Conservation (phyloP, 2,888 invertebrate genomes). For the Leptopilina myrica region DNA sequence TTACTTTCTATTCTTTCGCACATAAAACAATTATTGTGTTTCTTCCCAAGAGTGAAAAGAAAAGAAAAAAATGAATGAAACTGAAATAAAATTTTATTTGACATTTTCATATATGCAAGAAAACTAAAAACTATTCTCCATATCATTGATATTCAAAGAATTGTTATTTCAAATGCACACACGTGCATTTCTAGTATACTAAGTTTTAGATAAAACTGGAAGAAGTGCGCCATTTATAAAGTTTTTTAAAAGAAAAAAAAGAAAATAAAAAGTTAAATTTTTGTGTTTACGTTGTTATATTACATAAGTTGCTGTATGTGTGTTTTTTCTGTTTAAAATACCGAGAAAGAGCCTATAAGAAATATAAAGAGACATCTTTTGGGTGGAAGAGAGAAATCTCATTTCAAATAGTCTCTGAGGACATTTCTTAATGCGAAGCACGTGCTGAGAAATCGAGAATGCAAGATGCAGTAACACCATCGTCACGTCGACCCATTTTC, state of each 20-base stretch:
- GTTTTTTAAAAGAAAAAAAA: too few species aligned
- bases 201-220: neutral
- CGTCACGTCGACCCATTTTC: slow-evolving; percentile 35
- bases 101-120: too few species aligned
- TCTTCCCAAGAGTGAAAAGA: too few species aligned
- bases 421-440: slow-evolving; percentile 34
- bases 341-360: slow-evolving; percentile 3
- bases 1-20: too few species aligned
- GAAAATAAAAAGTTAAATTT: neutral
- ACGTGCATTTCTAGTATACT: too few species aligned
- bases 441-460: slow-evolving; percentile 37
- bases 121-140: too few species aligned
- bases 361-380: slow-evolving; percentile 5
- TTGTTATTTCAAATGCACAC: too few species aligned
- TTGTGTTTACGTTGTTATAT: neutral
- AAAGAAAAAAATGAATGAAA: too few species aligned
- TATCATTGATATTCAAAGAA: too few species aligned
- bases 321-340: neutral
- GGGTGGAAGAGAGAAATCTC: slow-evolving; percentile 13
- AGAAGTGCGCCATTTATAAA: neutral
- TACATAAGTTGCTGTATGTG: neutral
- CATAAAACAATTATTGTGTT: too few species aligned
- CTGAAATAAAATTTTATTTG: too few species aligned
- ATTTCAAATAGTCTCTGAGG: slow-evolving; percentile 28
- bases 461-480: slow-evolving; percentile 33